Base-by-base conservation (phyloP, 2,888 invertebrate species). In the Xestia xanthographa region DNA sequence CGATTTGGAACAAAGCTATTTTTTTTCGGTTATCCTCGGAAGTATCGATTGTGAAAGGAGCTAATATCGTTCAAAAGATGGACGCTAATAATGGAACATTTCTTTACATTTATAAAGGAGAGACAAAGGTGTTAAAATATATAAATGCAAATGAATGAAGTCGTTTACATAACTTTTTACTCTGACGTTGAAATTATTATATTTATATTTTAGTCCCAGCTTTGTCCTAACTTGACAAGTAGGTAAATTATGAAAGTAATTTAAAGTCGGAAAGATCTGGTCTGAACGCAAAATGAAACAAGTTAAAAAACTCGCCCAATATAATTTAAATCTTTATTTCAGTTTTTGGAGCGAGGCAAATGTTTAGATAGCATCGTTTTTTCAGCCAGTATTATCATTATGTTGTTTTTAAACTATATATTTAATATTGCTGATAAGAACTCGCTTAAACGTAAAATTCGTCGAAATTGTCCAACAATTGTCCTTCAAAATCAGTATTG, bases 241-340 rank as follows among this genome's bases (percentile, higher is more conserved):
- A 73, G 53, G 74, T 74, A 86, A 87, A 87, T 86, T 83, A 81
- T 69, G 67, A 50, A 88, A 87, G 82, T 86, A 80, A 89, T 87
- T 86, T 83, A 71, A 83, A 82, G 74, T 86, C 84, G 56, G 66
- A 76, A 79, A 82, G 72, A 80, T 72, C 62, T 26, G 70, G 70
- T 72, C n/a, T 74, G 72, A 77, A 81, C 75, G 67, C 66, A 84
- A 88, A 85, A 75, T 71, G 65, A 82, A 87, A 80, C 79, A 77
- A 83, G 69, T 86, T 85, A 65, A 62, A 77, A 89, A 82, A 79
- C 45, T 75, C 65, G 60, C 66, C 5, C 79, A 71, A 82, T 80
- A 80, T 79, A 80, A 81, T 82, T 86, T 82, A 82, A 85, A 80
- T 86, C 68, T 84, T 75, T 75, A 73, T 77, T 82, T 70, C 70